phyloP scores from a whole-genome alignment of 92 coral and sea anemone species.

The Hydrozoanthus gracilis region DNA sequence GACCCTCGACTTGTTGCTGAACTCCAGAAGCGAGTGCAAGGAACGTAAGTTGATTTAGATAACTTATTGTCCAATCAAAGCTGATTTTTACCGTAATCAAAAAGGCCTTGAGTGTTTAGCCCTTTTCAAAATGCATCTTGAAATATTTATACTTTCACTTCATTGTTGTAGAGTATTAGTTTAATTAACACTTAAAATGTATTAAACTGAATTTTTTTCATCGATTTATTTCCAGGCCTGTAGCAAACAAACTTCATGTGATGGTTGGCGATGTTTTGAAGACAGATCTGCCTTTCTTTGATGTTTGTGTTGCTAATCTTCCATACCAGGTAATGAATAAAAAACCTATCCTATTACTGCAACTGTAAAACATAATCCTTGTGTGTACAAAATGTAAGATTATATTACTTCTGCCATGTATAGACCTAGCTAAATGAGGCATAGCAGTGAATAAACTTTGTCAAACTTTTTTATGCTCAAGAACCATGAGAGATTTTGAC shows the following conservation, averaged over 20 bases:
- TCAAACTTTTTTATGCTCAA: too few relatives aligned
- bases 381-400: too few relatives aligned
- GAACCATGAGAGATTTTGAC: too few relatives aligned
- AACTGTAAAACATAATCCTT: too few relatives aligned
- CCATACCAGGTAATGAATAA: constrained; percentile 83
- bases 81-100: not conserved
- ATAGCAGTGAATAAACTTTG: too few relatives aligned
- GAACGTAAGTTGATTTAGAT: constrained; percentile 86
- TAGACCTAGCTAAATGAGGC: too few relatives aligned
- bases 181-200: too few relatives aligned
- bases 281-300: constrained; percentile 95
- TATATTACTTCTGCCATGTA: too few relatives aligned
- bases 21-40: constrained; percentile 95
- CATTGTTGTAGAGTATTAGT: not conserved
- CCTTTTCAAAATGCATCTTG: not conserved
- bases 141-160: too few relatives aligned
- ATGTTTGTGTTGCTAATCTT: constrained; percentile 98
- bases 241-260: constrained; percentile 87
- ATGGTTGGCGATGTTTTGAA: constrained; percentile 99
- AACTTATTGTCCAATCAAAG: not conserved
- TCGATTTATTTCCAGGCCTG: constrained; percentile 58
- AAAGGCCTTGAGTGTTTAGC: not conserved
- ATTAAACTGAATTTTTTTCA: not conserved
- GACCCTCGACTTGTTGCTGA: constrained; percentile 99
- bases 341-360: too few relatives aligned